These are phyloP conservation scores for Philereme vetulata DNA, from an alignment of 2,888 invertebrate genomes.

Conservation along the genomic window DNA sequence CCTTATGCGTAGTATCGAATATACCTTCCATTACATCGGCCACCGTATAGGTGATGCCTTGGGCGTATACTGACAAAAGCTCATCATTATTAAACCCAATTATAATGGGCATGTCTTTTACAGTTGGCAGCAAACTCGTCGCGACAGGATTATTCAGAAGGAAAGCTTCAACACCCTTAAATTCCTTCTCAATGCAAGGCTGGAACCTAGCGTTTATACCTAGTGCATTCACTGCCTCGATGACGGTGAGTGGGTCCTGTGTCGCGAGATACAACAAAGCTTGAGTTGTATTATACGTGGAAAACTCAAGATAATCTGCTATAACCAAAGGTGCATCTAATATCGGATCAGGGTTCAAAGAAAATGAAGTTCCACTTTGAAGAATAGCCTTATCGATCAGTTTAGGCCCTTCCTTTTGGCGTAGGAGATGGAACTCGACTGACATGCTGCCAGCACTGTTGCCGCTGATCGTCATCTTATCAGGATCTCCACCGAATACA, in stretches of 20 bases:
- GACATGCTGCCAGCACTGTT: conserved; percentile 59
- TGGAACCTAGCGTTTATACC: conserved; percentile 25
- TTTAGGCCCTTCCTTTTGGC: conserved; percentile 38
- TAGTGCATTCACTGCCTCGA: conserved; percentile 40
- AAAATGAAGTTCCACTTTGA: conserved; percentile 49
- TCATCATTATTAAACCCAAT: conserved; percentile 49
- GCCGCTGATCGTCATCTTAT: conserved; percentile 57
- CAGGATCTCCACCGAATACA: conserved; percentile 58
- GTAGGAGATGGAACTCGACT: conserved; percentile 51
- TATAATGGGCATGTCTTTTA: conserved; percentile 43
- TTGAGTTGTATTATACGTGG: conserved; percentile 41
- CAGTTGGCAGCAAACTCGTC: conserved; percentile 34
- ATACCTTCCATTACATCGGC: conserved; percentile 15
- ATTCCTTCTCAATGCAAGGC: conserved; percentile 49
- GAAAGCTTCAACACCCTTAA: conserved; percentile 47
- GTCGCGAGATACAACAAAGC: conserved; percentile 47
- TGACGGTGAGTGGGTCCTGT: conserved; percentile 40
- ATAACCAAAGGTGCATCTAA: conserved; percentile 42
- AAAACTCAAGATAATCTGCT: conserved; percentile 45
- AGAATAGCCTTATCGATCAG: conserved; percentile 51
- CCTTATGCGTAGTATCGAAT: conserved; percentile 38
- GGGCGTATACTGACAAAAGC: not conserved
- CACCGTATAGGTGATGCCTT: conserved; percentile 14
- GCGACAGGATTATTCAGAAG: conserved; percentile 42
- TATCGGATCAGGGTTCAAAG: conserved; percentile 15